A percentile compares a stretch with the other conserved stretches of the same genome.
These are phyloP conservation scores for Apomyelois bistriatella DNA, from an alignment of 2,888 invertebrate genomes.

Conservation along the genomic window DNA sequence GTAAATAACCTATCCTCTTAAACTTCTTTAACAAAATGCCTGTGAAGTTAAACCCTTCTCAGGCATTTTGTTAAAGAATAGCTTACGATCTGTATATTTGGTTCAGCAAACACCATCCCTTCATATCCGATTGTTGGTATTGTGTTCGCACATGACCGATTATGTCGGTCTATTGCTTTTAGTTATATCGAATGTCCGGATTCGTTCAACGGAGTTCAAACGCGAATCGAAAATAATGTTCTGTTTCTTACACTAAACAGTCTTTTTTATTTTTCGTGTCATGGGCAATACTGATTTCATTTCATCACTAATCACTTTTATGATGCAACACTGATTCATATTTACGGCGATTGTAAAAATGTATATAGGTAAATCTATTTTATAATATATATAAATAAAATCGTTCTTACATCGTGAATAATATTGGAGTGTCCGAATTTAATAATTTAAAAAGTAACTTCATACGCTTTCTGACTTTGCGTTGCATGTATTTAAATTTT, in stretches of 20 bases:
- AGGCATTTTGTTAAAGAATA: neutral
- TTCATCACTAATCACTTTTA: too few relatives aligned
- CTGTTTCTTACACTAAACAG: neutral
- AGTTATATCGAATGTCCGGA: conserved; percentile 7
- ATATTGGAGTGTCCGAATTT: too few relatives aligned
- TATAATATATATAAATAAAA: too few relatives aligned
- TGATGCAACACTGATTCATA: too few relatives aligned
- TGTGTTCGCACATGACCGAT: conserved; percentile 12
- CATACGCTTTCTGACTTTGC: too few relatives aligned
- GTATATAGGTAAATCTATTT: too few relatives aligned
- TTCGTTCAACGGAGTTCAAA: neutral
- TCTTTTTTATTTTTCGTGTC: neutral
- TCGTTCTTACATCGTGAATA: too few relatives aligned
- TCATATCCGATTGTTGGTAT: conserved; percentile 10
- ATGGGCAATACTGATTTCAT: too few relatives aligned
- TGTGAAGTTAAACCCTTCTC: neutral
- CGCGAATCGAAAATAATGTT: neutral
- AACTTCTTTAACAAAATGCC: neutral
- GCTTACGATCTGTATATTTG: neutral
- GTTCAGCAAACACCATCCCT: neutral
- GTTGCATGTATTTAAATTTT: too few relatives aligned
- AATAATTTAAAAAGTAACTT: too few relatives aligned
- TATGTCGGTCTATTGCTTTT: conserved; percentile 11
- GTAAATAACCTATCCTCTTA: neutral
- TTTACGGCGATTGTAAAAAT: too few relatives aligned